phyloP scores from a whole-genome alignment of 1,140 invertebrate genomes.

The Pseudomyrmex cubaensis region DNA sequence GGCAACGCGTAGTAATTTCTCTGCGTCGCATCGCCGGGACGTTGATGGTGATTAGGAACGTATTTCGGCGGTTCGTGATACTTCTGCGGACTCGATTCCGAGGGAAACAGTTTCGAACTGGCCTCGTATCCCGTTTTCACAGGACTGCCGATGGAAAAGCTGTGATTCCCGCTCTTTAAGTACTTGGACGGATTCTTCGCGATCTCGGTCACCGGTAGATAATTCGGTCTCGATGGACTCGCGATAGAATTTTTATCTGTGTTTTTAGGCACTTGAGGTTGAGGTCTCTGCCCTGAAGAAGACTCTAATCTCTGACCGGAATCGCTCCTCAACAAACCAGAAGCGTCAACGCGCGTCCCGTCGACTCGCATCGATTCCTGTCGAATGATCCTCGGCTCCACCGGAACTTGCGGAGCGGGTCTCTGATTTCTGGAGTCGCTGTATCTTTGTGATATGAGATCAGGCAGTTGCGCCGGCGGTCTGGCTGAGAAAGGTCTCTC shows the following conservation, averaged over 20 bases:
- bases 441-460: slow-evolving; percentile 79
- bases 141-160: slow-evolving; percentile 69
- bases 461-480: slow-evolving; percentile 78
- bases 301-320: slow-evolving; percentile 71
- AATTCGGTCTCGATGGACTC: slow-evolving; percentile 70
- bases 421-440: slow-evolving; percentile 79
- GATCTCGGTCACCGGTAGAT: slow-evolving; percentile 64
- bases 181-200: slow-evolving; percentile 67
- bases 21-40: slow-evolving; percentile 55
- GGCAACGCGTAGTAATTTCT: slow-evolving; percentile 76
- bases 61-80: slow-evolving; percentile 80
- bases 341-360: slow-evolving; percentile 71
- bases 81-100: slow-evolving; percentile 74
- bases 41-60: slow-evolving; percentile 71
- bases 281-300: slow-evolving; percentile 79
- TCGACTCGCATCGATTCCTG: slow-evolving; percentile 81
- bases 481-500: slow-evolving; percentile 67
- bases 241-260: slow-evolving; percentile 51
- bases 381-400: slow-evolving; percentile 78
- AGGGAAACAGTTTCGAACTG: slow-evolving; percentile 73
- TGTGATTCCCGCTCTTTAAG: slow-evolving; percentile 60
- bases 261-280: slow-evolving; percentile 80
- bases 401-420: slow-evolving; percentile 78
- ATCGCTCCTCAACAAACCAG: slow-evolving; percentile 71
- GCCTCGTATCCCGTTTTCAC: slow-evolving; percentile 78